A percentile compares a stretch with the other conserved stretches of the same genome.
phyloP scores from a whole-genome alignment of 2,113 vertebrate genomes.

The Dicerorhinus sumatrensis region DNA sequence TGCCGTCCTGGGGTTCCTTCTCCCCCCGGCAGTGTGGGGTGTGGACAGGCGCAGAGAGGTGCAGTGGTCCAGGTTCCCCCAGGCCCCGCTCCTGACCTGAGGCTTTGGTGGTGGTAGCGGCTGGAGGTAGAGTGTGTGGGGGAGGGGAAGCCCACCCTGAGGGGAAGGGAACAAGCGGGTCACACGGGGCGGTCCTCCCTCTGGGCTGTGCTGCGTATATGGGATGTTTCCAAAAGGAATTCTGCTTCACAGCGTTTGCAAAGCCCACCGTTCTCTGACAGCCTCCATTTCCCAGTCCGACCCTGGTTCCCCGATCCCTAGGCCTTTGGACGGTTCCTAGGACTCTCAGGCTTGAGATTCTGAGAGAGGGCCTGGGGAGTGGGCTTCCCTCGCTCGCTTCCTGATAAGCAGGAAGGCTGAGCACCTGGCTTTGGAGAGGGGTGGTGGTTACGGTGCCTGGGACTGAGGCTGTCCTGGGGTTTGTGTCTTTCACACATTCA shows the following conservation, averaged over 20 bases:
- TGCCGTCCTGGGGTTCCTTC: neutral
- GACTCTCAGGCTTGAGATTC: neutral
- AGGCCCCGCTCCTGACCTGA: neutral
- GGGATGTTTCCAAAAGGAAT: neutral
- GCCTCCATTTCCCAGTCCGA: neutral
- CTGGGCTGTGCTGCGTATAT: too few species aligned
- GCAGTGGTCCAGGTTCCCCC: neutral
- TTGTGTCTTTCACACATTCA: neutral
- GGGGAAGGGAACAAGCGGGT: neutral
- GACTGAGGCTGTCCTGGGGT: neutral
- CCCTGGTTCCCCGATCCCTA: neutral
- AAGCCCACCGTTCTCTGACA: neutral
- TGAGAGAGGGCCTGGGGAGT: neutral
- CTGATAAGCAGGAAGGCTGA: neutral
- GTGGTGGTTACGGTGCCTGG: neutral
- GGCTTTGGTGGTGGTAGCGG: neutral
- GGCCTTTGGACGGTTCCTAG: neutral
- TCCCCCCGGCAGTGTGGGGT: neutral
- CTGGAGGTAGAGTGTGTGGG: neutral
- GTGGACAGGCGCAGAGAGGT: neutral
- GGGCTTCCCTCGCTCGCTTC: neutral
- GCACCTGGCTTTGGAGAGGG: neutral
- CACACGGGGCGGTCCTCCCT: neutral
- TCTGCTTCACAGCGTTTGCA: neutral
- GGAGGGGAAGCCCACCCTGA: neutral